Conservation (phyloP, 2,888 invertebrate species). For the Catocala nupta region DNA sequence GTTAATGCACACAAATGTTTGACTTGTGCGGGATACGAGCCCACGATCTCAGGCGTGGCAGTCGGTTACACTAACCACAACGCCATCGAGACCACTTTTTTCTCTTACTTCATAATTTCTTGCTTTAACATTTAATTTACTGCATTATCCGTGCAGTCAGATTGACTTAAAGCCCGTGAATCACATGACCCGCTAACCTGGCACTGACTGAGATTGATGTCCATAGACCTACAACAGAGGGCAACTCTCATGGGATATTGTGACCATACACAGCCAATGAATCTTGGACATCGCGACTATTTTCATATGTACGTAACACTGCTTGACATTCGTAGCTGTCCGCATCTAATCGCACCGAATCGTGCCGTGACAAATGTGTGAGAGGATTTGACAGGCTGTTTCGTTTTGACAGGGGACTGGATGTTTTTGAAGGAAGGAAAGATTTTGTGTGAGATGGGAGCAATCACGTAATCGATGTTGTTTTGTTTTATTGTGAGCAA, state of each 20-base stretch:
- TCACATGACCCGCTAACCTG: constrained; percentile 57
- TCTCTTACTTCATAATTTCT: too few species aligned
- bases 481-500: too few species aligned
- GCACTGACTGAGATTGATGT: constrained; percentile 74
- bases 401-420: background rate
- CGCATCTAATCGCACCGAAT: constrained; percentile 32
- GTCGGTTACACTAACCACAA: too few species aligned
- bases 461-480: too few species aligned
- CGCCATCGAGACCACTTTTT: too few species aligned
- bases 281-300: constrained; percentile 33
- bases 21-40: too few species aligned
- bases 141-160: constrained; percentile 12
- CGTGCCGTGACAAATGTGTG: constrained; percentile 23
- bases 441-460: too few species aligned
- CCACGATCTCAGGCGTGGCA: too few species aligned
- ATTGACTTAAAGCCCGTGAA: constrained; percentile 31
- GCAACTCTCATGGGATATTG: constrained; percentile 51
- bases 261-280: constrained; percentile 45
- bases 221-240: constrained; percentile 46
- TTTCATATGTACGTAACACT: constrained; percentile 40
- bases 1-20: too few species aligned
- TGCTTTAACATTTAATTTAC: too few species aligned
- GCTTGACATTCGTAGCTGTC: constrained; percentile 39
- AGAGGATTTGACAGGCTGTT: background rate
- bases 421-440: constrained; percentile 1